These are phyloP conservation scores for Pseudopipra pipra DNA, from an alignment of 2,113 vertebrate genomes.

Conservation along the genomic window DNA sequence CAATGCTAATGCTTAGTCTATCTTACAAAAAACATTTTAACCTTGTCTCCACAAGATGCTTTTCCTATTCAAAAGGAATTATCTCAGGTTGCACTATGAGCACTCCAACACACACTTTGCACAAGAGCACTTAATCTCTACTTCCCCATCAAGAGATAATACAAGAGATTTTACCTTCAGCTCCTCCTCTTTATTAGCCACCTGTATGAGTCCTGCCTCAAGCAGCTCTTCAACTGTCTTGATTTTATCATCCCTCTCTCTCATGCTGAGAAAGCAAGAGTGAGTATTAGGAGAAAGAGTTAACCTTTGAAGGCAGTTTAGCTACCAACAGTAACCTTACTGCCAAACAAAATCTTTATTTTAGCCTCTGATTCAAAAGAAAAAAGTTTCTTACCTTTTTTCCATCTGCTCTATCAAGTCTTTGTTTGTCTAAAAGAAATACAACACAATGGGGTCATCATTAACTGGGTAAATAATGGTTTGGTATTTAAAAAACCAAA, in stretches of 20 bases:
- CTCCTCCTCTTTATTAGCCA: constrained; percentile 94
- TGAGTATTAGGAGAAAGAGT: neutral
- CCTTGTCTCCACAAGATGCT: neutral
- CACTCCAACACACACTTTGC: neutral
- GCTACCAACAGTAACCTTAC: neutral
- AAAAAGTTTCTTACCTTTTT: constrained; percentile 72
- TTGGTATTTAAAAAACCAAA: neutral
- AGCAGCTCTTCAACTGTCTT: constrained; percentile 91
- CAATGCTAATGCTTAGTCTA: neutral
- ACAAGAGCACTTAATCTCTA: neutral
- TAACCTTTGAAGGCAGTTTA: neutral
- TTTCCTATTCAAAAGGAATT: neutral
- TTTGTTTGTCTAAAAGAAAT: constrained; percentile 67
- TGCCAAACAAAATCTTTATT: neutral
- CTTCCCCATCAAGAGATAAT: neutral
- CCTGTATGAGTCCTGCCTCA: constrained; percentile 90
- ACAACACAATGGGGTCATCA: neutral
- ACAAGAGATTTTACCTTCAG: constrained; percentile 79
- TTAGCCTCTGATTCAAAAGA: neutral
- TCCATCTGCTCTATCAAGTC: constrained; percentile 80
- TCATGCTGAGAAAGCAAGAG: constrained; percentile 72
- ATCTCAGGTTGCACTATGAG: neutral
- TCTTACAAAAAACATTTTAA: neutral
- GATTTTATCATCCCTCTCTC: constrained; percentile 91
- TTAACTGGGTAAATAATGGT: neutral